A percentile compares a stretch with the other conserved stretches of the same genome.
Conservation (phyloP, 2,888 invertebrate genomes). For the Thalpophila matura region DNA sequence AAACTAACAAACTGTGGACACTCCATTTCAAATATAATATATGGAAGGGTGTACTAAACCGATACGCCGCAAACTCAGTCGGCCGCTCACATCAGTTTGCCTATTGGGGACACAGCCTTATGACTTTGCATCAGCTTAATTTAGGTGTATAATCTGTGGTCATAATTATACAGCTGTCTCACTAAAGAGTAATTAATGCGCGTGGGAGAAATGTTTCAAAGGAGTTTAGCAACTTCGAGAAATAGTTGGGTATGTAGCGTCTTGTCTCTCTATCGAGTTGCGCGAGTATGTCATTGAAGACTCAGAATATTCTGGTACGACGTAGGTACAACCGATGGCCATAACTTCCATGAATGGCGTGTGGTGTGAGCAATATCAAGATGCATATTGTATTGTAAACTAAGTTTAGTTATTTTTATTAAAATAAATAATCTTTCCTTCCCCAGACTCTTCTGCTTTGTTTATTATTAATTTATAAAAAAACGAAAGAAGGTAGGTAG, state of each 20-base stretch:
- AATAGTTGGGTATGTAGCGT: conserved; percentile 44
- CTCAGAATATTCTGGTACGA: conserved; percentile 1
- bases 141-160: conserved; percentile 36
- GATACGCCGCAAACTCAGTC: too few relatives aligned
- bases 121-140: conserved; percentile 32
- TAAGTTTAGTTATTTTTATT: conserved; percentile 1
- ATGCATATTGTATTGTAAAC: conserved; percentile 7
- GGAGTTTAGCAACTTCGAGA: conserved; percentile 45
- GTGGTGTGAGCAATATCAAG: conserved; percentile 8
- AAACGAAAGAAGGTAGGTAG: too few relatives aligned
- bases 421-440: too few relatives aligned
- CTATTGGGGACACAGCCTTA: too few relatives aligned
- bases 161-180: conserved; percentile 30
- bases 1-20: too few relatives aligned
- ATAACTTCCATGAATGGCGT: conserved; percentile 1
- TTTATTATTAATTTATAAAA: too few relatives aligned
- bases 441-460: too few relatives aligned
- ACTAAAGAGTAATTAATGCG: conserved; percentile 31
- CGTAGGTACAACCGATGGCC: conserved; percentile 5
- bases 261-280: conserved; percentile 18
- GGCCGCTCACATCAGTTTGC: too few relatives aligned
- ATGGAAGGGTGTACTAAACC: too few relatives aligned
- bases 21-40: too few relatives aligned
- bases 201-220: conserved; percentile 30
- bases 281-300: conserved; percentile 19